These are phyloP conservation scores for Saccopteryx bilineata DNA, from an alignment of 2,113 vertebrate genomes.

Conservation along the genomic window DNA sequence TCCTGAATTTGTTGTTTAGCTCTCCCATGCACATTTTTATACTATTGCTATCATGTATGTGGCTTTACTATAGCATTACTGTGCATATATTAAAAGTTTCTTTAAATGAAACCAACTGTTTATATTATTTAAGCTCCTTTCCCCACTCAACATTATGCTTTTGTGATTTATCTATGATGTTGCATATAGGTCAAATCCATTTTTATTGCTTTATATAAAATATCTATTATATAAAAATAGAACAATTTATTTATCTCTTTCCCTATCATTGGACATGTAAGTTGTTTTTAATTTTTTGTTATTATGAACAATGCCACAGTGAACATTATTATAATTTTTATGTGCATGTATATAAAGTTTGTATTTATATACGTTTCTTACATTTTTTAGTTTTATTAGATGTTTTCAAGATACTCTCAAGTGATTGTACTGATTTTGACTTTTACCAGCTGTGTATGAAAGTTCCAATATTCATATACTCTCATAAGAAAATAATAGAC, in stretches of 20 bases:
- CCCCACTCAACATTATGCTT: background rate
- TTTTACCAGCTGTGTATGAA: background rate
- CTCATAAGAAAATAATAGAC: background rate
- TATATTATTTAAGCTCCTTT: background rate
- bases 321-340: background rate
- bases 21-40: background rate
- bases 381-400: constrained; percentile 49
- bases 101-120: constrained; percentile 23
- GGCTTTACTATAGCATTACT: background rate
- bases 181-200: constrained; percentile 31
- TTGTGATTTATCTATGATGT: constrained; percentile 34
- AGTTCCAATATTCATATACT: constrained; percentile 3
- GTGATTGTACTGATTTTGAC: constrained; percentile 4
- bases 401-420: constrained; percentile 36
- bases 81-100: constrained; percentile 8
- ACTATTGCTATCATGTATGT: background rate
- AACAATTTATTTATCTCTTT: constrained; percentile 39
- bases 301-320: background rate
- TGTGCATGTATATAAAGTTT: background rate
- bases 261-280: background rate
- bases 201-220: constrained; percentile 56
- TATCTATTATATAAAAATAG: background rate
- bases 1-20: constrained; percentile 7
- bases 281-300: constrained; percentile 9
- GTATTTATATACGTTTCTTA: background rate